Base-by-base conservation (phyloP, 2,113 vertebrate species). In the Nesogale talazaci region DNA sequence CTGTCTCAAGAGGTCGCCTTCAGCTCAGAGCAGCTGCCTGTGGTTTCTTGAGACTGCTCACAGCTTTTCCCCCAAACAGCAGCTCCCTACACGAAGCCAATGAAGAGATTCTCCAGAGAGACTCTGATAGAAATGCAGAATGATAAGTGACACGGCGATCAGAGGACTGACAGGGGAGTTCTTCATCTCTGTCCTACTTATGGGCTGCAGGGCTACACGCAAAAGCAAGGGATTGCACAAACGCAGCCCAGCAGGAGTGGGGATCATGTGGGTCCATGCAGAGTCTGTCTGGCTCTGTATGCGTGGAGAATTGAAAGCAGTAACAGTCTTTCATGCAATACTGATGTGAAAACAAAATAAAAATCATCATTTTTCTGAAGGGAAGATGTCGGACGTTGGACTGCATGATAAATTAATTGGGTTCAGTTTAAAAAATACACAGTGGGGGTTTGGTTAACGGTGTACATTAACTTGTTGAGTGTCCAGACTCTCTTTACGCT, bases 351-450 rank as follows among this genome's bases (percentile, higher is more conserved):
- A 57, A 94, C 78, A 94, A 78, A 86, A 72, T 90, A 84, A 63
- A 16, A 61, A 52, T 79, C 76, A 92, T 84, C 79, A 42, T 84
- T 10, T 10, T 65, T 25, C 25, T 25, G 46, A 61, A 61, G 7
- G 63, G 63, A 22, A 61, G 56, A 74, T 79, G 25, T 8, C 83
- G 40, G 8, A 72, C 82, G 83, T 67, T 83, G 22, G 20, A 83
- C 63, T 56, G 36, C 86, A 79, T 57, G 27, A 36, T 74, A 82
- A 86, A 78, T 75, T 82, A 19, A 1, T 82, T 70, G 23, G n/a
- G 10, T 86, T 91, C 83, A 94, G 57, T 84, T 90, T 88, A 75
- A 36, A 17, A 69, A 72, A 72, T 72, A 70, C 16, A 83, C 84
- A 40, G n/a, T 65, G 9, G 38, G 84, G 25, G 20, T 57, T 95